A percentile compares a stretch with the other conserved stretches of the same genome.
Conservation (phyloP, 2,888 invertebrate genomes). For the Blomia tropicalis region DNA sequence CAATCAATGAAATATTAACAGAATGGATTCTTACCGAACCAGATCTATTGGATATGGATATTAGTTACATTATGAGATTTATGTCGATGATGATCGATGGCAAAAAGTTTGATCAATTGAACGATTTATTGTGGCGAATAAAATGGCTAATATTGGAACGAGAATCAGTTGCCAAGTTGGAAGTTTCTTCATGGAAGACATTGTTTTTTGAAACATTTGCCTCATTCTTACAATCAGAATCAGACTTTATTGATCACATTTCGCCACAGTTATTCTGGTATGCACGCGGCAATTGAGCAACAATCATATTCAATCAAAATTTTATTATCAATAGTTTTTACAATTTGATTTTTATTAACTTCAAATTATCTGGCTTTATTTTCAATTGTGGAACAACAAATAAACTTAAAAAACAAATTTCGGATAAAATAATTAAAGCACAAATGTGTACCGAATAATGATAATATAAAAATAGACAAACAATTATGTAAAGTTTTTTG, state of each 20-base stretch:
- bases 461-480: no score
- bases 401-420: no score
- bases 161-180: background rate
- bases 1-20: background rate
- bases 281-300: no score
- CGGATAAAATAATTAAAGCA: no score
- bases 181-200: background rate
- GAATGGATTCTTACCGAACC: background rate
- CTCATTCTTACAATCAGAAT: background rate
- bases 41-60: background rate
- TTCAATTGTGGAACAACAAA: no score
- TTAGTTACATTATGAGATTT: background rate
- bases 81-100: background rate
- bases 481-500: no score
- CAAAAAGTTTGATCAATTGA: background rate
- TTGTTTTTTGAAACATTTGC: background rate
- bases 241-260: background rate
- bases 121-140: background rate
- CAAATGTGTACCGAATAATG: no score
- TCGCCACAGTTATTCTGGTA: background rate
- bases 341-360: no score
- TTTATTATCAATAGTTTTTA: no score
- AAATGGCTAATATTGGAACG: background rate
- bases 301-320: no score
- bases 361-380: no score